These are phyloP conservation scores for Agonopterix heracliana DNA, from an alignment of 2,888 invertebrate species.

Conservation along the genomic window DNA sequence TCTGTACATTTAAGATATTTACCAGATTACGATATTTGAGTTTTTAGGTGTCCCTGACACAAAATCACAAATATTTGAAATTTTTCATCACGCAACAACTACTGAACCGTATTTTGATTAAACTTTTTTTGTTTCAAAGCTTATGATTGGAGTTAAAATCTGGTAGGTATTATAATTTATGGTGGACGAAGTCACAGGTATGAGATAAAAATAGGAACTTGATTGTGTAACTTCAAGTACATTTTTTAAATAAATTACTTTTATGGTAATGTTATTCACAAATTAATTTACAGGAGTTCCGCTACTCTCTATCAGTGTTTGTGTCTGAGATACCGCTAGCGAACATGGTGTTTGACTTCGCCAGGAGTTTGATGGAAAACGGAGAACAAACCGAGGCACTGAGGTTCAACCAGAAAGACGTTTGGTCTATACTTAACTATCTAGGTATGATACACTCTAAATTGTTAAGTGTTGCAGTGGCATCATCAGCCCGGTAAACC, in stretches of 20 bases:
- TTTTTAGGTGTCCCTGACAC: too few relatives aligned
- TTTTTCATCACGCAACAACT: too few relatives aligned
- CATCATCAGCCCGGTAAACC: too few relatives aligned
- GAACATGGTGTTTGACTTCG: constrained; percentile 68
- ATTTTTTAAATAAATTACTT: too few relatives aligned
- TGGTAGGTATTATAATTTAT: not conserved
- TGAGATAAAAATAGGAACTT: too few relatives aligned
- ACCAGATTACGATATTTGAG: too few relatives aligned
- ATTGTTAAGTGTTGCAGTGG: too few relatives aligned
- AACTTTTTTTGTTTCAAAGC: not conserved
- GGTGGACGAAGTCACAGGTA: not conserved
- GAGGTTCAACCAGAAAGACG: constrained; percentile 58
- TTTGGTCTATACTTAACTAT: constrained; percentile 67
- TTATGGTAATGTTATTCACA: too few relatives aligned
- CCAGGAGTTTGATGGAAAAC: constrained; percentile 39
- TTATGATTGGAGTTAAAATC: not conserved
- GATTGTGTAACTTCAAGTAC: too few relatives aligned
- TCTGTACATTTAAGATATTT: too few relatives aligned
- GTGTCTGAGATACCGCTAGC: constrained; percentile 76
- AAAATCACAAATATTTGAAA: too few relatives aligned
- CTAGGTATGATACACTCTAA: constrained; percentile 35
- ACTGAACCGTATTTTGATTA: not conserved
- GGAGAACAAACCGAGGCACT: constrained; percentile 28
- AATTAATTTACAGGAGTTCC: constrained; percentile 59
- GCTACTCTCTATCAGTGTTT: constrained; percentile 77